Evolutionary conservation across 2,888 invertebrate genomes (phyloP), one percentile per base, ranked within the genome.

Genomic region (Polydrusus cervinus): DNA sequence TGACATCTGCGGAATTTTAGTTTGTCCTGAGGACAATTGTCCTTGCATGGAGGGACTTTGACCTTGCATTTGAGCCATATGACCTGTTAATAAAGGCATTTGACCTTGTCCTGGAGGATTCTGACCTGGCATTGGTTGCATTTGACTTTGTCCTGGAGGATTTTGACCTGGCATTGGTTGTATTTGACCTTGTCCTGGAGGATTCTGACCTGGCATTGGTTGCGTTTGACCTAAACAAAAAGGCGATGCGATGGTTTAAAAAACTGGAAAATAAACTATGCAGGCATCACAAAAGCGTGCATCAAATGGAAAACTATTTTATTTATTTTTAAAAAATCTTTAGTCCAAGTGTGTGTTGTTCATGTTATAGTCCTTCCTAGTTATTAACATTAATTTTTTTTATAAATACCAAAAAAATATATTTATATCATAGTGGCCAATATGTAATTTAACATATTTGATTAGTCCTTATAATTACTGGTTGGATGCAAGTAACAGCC

Each of bases 31-130:
- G 3, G 67, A 67, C 16, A 18, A 13, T 16, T 38, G 65, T 38
- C 30, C 18, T 60, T 66, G 65, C 40, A 25, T 53, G 38, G 51
- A 53, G 8, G 62, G 71, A 5, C 3, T 34, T 34, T 57, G 57
- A 14, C 34, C 34, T 55, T 53, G 72, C 55, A 47, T 20, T 13
- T 30, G 61, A 1, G 25, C 3, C 8, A 60, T 18, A 18, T 61
- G 65, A 61, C 51, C 61, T 20, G 53, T 67, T 20, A 25, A 25
- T 45, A 65, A 57, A 0, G 55, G 71, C 34, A 47, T 43, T 18
- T 68, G 55, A 40, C 55, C 45, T 61, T 66, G 49, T 25, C 20
- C 13, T 30, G 18, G n/a, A 49, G 66, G 57, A 18, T 43, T 45
- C 30, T 60, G 61, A 34, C 49, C 38, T 10, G n/a, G n/a, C n/a